These are phyloP conservation scores for Reticulitermes lucifugus DNA, from an alignment of 2,888 invertebrate species.

Conservation along the genomic window DNA sequence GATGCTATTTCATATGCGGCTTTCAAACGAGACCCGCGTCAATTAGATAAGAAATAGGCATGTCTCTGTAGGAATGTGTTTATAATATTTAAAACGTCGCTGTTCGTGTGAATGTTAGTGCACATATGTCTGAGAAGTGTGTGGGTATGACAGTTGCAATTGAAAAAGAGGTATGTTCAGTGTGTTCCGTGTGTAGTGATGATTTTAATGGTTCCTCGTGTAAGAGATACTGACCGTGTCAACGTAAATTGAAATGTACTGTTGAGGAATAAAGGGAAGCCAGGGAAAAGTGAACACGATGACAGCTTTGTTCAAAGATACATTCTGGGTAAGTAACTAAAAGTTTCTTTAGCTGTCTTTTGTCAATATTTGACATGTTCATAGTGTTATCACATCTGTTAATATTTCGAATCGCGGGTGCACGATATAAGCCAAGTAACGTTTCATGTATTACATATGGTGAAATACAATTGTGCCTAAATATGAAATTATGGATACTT, in stretches of 20 bases:
- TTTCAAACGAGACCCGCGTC: slow-evolving; percentile 33
- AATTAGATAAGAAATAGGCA: background rate
- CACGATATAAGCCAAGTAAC: no score
- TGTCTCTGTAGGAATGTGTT: background rate
- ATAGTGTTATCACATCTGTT: no score
- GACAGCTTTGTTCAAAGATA: slow-evolving; percentile 66
- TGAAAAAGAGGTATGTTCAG: background rate
- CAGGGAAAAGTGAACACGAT: background rate
- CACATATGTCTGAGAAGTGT: background rate
- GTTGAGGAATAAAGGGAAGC: background rate
- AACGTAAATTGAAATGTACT: background rate
- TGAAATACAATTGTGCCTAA: no score
- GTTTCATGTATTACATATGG: no score
- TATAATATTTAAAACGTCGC: background rate
- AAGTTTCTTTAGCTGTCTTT: no score
- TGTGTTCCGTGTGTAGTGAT: background rate
- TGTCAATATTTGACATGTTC: no score
- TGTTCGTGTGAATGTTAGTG: slow-evolving; percentile 3
- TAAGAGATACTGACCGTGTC: background rate
- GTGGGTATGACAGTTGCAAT: background rate
- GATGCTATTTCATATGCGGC: background rate
- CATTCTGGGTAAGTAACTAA: slow-evolving; percentile 67
- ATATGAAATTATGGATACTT: no score
- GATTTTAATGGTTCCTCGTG: background rate
- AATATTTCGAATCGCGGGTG: no score